Base-by-base conservation (phyloP, 1,140 invertebrate species). In the Hypsibius dujardini region DNA sequence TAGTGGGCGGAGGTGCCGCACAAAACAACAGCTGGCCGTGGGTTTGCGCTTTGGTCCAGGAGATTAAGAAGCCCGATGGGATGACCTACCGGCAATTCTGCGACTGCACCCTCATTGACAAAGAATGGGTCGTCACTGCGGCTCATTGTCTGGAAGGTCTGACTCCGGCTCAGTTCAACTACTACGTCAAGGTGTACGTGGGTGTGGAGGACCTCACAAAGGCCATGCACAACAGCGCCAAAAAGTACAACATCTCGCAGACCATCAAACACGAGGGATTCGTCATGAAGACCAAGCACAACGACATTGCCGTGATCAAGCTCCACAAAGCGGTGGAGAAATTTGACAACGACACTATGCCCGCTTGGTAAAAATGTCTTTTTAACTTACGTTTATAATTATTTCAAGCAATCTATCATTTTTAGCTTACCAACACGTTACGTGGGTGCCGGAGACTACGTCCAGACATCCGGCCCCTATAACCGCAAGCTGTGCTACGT, bases 11-110 rank as follows among this genome's bases (percentile, higher is more conserved):
- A 45, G 62, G 62, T 45, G 12, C 42, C 3, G 62, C 42, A 3
- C 62, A 67, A 45, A 67, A 67, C 42, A 67, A 67, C 62, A 67
- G 62, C 62, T 67, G 62, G 62, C 62, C 62, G 3, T 67, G 62
- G 62, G 42, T 45, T 42, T 67, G 62, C 42, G 62, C 62, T 45
- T 42, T 67, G 62, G 62, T 67, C 12, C 62, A 67, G 42, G 62
- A 67, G 45, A 42, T 67, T 7, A 12, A 42, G 3, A 12, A 42
- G 12, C 12, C 12, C 12, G 42, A 67, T 7, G 12, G 62, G 42
- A 67, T 67, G 62, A 67, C 62, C 42, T 67, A 67, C 42, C 62
- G 62, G 12, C 62, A 67, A 42, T 67, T 67, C 45, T 67, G 62
- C 42, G 62, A 67, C 62, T 67, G 62, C 62, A 67, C 62, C 12